Percentiles rank a stretch among this genome's conserved stretches.
Conservation (phyloP, 2,888 invertebrate genomes). For the Mesorhabditis belari region DNA sequence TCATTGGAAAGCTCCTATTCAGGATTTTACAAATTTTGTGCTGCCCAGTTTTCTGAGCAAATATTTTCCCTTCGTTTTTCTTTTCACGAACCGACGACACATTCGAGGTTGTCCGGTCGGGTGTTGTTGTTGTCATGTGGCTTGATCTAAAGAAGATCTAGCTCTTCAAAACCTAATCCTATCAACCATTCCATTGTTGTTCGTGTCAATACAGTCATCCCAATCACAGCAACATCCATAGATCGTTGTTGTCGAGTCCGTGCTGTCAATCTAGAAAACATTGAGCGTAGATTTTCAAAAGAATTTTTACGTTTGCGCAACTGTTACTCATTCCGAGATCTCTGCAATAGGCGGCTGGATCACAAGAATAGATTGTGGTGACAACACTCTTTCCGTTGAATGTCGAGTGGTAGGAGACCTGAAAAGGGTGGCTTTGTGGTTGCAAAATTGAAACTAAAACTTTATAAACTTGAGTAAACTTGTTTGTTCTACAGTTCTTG, state of each 20-base stretch:
- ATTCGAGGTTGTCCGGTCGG: too few species aligned
- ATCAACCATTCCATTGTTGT: not conserved
- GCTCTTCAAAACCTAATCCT: not conserved
- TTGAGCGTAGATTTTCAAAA: not conserved
- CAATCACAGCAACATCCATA: not conserved
- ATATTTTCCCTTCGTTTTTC: too few species aligned
- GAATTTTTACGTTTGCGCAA: not conserved
- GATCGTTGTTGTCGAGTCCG: not conserved
- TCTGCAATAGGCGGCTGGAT: not conserved
- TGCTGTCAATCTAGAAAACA: not conserved
- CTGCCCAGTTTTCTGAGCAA: too few species aligned
- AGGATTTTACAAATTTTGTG: too few species aligned
- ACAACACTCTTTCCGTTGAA: not conserved
- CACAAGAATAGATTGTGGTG: not conserved
- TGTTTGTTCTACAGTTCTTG: too few species aligned
- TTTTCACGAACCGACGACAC: too few species aligned
- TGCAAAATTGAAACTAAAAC: too few species aligned
- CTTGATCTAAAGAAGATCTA: not conserved
- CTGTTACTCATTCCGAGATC: not conserved
- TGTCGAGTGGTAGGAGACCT: constrained; percentile 4
- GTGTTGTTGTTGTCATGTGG: not conserved
- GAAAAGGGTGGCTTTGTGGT: too few species aligned
- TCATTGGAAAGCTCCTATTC: too few species aligned
- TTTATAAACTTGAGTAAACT: too few species aligned
- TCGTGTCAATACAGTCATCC: not conserved